Percentiles rank a stretch among this genome's conserved stretches.
Evolutionary conservation across 2,888 invertebrate genomes (phyloP).

Genomic region (Nowickia ferox): DNA sequence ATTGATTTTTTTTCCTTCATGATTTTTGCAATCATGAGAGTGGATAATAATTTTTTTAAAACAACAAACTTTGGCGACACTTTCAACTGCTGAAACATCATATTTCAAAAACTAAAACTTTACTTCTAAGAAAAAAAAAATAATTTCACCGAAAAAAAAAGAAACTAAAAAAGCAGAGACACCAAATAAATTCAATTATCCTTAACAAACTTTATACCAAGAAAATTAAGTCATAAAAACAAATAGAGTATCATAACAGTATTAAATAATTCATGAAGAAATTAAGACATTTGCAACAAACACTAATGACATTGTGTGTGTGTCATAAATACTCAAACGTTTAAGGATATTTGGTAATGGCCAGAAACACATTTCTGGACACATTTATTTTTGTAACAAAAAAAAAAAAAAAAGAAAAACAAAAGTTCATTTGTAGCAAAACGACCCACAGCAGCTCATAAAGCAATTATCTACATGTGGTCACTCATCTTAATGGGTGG

Average conservation of each 20-base stretch:
- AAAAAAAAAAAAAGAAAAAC: constrained; percentile 61
- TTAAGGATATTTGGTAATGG: constrained; percentile 16
- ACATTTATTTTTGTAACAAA: constrained; percentile 70
- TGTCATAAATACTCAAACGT: constrained; percentile 17
- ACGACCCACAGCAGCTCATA: constrained; percentile 77
- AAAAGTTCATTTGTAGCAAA: constrained; percentile 80
- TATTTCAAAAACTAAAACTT: constrained; percentile 48
- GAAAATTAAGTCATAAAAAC: constrained; percentile 33
- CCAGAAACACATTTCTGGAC: constrained; percentile 37
- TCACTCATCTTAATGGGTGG: constrained; percentile 73
- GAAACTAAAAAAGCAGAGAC: neutral
- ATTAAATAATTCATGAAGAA: constrained; percentile 69
- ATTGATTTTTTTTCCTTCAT: constrained; percentile 17
- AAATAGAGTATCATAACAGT: constrained; percentile 67
- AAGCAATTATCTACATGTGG: constrained; percentile 83
- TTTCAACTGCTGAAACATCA: constrained; percentile 20
- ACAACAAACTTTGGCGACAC: constrained; percentile 53
- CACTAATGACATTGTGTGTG: constrained; percentile 19
- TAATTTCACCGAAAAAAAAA: neutral
- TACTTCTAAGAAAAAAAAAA: neutral
- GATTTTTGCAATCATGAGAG: constrained; percentile 44
- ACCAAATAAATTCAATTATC: constrained; percentile 67
- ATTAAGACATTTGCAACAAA: constrained; percentile 63
- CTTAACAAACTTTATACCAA: constrained; percentile 51
- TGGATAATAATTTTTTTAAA: constrained; percentile 46